Conservation (phyloP, 2,113 vertebrate species). For the Micromys minutus region DNA sequence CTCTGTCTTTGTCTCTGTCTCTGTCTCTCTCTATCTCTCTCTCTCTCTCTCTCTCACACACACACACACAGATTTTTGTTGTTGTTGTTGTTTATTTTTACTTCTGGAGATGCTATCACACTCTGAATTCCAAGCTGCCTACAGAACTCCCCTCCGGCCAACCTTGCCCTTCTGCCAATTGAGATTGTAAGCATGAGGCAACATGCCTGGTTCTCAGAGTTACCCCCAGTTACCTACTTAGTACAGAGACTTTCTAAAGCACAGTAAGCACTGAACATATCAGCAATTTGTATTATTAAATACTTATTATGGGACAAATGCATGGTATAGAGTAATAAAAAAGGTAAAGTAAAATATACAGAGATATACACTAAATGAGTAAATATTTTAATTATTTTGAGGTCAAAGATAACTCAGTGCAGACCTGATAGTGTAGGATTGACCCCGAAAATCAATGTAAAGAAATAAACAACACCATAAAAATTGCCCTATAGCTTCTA, state of each 20-base stretch:
- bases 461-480: background rate
- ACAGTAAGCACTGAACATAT: background rate
- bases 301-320: background rate
- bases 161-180: background rate
- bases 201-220: background rate
- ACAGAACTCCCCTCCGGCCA: no score
- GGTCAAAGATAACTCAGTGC: background rate
- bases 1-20: background rate
- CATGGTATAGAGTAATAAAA: background rate
- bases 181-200: background rate
- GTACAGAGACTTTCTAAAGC: background rate
- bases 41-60: no score
- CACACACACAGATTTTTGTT: no score
- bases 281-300: background rate
- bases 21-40: background rate
- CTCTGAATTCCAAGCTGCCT: no score
- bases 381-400: background rate
- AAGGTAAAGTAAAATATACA: background rate
- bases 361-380: background rate
- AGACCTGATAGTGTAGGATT: background rate
- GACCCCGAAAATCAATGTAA: background rate
- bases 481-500: background rate
- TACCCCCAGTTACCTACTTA: background rate
- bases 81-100: background rate
- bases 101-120: background rate